Evolutionary conservation across 2,113 vertebrate genomes (phyloP).

Genomic region (Indicator indicator): DNA sequence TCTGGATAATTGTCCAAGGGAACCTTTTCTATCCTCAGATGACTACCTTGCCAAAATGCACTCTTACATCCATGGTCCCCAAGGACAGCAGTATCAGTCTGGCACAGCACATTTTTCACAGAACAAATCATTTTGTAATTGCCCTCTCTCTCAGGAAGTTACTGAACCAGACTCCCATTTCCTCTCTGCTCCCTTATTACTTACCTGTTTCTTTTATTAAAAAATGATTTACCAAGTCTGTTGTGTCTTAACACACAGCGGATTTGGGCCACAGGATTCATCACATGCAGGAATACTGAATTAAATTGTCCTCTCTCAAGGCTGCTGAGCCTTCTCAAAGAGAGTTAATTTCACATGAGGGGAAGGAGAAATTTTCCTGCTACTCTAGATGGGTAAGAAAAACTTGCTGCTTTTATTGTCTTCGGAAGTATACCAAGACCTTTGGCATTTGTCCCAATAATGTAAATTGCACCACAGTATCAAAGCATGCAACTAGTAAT

Average conservation of each 20-base stretch:
- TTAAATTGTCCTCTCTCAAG: neutral
- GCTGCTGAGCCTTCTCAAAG: neutral
- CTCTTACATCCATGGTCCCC: rapidly evolving
- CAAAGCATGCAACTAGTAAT: neutral
- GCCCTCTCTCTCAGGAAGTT: neutral
- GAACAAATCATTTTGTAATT: neutral
- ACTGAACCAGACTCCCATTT: neutral
- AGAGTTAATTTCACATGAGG: neutral
- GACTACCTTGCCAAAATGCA: neutral
- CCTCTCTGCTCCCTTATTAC: neutral
- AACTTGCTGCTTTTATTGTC: neutral
- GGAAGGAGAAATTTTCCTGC: neutral
- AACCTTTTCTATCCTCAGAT: neutral
- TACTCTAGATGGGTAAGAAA: neutral
- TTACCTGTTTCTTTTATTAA: neutral
- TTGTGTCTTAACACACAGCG: neutral
- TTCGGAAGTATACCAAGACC: neutral
- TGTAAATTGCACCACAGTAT: neutral
- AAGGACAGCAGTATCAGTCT: neutral
- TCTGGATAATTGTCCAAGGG: neutral
- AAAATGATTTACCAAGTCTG: neutral
- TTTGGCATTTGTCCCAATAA: neutral
- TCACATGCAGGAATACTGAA: neutral
- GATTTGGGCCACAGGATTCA: neutral
- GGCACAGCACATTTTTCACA: neutral